A percentile compares a stretch with the other conserved stretches of the same genome.
Evolutionary conservation across 1,140 invertebrate species (phyloP).

Genomic region (Drosophila kurseongensis): DNA sequence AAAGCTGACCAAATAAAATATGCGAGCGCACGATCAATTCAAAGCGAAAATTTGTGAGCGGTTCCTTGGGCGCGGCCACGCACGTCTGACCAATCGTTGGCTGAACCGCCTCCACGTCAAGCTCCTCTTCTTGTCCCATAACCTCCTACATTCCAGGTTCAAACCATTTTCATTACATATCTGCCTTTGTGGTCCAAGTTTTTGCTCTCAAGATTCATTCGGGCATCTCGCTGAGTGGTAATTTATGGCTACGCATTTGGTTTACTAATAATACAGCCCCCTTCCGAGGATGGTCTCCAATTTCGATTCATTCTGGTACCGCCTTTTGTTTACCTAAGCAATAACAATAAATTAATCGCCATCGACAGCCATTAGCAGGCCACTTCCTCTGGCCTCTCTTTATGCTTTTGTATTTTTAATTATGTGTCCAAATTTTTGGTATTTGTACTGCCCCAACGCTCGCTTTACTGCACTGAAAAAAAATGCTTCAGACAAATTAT

Average conservation of each 20-base stretch:
- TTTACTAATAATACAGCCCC: conserved; percentile 74
- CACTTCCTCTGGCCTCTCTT: conserved; percentile 25
- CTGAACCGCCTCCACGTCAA: conserved; percentile 21
- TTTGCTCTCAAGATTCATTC: conserved; percentile 63
- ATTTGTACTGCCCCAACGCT: conserved; percentile 26
- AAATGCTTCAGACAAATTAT: too few relatives aligned
- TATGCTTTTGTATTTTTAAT: conserved; percentile 81
- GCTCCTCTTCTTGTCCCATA: conserved; percentile 8
- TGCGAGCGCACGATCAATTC: conserved; percentile 76
- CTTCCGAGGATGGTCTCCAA: conserved; percentile 14
- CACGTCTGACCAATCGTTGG: conserved; percentile 54
- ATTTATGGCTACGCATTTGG: conserved; percentile 82
- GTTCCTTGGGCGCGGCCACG: conserved; percentile 59
- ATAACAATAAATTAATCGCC: conserved; percentile 81
- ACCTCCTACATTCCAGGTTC: conserved; percentile 7
- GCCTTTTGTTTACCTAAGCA: conserved; percentile 79
- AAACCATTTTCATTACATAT: conserved; percentile 70
- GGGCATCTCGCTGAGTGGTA: conserved; percentile 69
- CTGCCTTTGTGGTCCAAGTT: conserved; percentile 34
- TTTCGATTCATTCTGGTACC: conserved; percentile 63
- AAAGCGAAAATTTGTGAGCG: conserved; percentile 71
- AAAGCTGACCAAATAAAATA: conserved; percentile 67
- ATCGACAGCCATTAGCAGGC: conserved; percentile 64
- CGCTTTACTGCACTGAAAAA: neutral
- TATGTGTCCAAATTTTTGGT: conserved; percentile 75